Conservation (phyloP, 2,888 invertebrate genomes). For the Lasioglossum morio region DNA sequence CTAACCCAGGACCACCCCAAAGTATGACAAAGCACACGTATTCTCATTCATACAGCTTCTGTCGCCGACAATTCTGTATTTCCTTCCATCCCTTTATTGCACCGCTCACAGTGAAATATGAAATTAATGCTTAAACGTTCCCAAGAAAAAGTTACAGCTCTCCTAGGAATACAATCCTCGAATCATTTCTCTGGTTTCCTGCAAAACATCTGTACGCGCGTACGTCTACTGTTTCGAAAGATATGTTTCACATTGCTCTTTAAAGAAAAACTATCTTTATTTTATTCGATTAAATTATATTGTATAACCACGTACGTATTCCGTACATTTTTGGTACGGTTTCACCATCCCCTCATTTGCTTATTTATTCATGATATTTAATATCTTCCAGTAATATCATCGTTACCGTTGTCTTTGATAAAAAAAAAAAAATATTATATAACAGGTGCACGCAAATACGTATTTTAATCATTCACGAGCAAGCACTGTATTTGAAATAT, state of each 20-base stretch:
- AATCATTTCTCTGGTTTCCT: background rate
- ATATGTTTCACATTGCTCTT: background rate
- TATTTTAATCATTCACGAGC: background rate
- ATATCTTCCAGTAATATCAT: background rate
- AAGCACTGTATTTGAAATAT: background rate
- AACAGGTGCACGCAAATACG: background rate
- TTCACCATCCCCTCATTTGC: too few species aligned
- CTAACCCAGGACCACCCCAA: background rate
- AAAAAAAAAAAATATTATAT: too few species aligned
- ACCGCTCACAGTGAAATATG: background rate
- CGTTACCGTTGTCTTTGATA: background rate
- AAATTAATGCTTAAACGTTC: background rate
- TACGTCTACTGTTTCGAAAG: background rate
- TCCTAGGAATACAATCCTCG: background rate
- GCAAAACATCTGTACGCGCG: background rate
- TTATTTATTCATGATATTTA: background rate
- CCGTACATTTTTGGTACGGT: too few species aligned
- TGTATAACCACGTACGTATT: background rate
- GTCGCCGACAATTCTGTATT: slow-evolving; percentile 4
- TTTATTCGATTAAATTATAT: background rate
- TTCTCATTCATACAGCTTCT: background rate
- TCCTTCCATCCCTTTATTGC: background rate
- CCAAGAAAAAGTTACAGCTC: background rate
- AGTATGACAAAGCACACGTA: background rate
- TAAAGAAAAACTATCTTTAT: background rate